These are phyloP conservation scores for Petrophora chlorosata DNA, from an alignment of 2,888 invertebrate genomes.

Conservation along the genomic window DNA sequence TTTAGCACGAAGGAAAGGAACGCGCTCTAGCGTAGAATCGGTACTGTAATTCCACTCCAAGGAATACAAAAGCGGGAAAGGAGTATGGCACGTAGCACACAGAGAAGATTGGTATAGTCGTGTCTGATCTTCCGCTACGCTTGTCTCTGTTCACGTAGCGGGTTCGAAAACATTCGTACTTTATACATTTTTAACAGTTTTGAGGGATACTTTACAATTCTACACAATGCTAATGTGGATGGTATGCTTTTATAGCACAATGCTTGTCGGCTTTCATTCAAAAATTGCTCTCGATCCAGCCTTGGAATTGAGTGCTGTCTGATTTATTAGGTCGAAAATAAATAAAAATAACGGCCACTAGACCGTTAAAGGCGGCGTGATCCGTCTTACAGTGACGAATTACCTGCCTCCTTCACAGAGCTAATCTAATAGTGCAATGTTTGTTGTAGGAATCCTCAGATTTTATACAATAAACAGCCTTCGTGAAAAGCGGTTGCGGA, in stretches of 20 bases:
- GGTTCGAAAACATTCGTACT: too few species aligned
- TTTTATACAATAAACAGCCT: conserved; percentile 35
- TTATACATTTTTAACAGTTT: too few species aligned
- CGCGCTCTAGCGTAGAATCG: conserved; percentile 11
- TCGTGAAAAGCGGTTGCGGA: conserved; percentile 34
- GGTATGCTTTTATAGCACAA: background rate
- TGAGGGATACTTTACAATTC: too few species aligned
- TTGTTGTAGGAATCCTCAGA: conserved; percentile 34
- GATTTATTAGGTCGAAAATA: conserved; percentile 30
- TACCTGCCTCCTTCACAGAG: conserved; percentile 44
- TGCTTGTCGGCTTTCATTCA: conserved; percentile 2
- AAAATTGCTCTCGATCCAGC: conserved; percentile 15
- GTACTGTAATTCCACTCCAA: conserved; percentile 5
- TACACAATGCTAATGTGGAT: too few species aligned
- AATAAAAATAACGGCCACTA: conserved; percentile 34
- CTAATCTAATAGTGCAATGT: conserved; percentile 45
- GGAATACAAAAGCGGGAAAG: too few species aligned
- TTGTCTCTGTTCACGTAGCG: too few species aligned
- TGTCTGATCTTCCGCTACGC: conserved; percentile 10
- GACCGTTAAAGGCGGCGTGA: conserved; percentile 40
- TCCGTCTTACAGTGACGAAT: conserved; percentile 56
- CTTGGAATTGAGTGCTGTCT: conserved; percentile 12
- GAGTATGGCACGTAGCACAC: conserved; percentile 5
- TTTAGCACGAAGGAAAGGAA: conserved; percentile 9
- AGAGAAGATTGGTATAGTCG: conserved; percentile 11